Conservation (phyloP, 2,888 invertebrate species). For the Galerucella nymphaeae region DNA sequence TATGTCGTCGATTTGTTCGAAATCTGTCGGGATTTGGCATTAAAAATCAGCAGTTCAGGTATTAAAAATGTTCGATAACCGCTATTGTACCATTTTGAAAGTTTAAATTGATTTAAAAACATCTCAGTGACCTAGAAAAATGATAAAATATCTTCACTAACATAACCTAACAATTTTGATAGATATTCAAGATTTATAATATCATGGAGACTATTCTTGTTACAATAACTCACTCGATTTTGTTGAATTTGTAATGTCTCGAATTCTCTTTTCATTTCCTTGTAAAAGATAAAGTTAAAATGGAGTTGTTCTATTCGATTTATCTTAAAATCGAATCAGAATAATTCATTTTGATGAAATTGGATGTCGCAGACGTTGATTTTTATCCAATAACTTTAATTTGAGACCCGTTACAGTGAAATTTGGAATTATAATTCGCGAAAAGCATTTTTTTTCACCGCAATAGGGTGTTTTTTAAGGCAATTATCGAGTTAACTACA, state of each 20-base stretch:
- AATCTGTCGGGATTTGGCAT: background rate
- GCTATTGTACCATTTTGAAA: too few species aligned
- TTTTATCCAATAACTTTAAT: too few species aligned
- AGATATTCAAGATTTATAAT: background rate
- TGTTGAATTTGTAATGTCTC: background rate
- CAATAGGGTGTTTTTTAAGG: slow-evolving; percentile 1
- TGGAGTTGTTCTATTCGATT: background rate
- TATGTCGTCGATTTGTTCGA: slow-evolving; percentile 22
- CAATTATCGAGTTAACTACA: slow-evolving; percentile 7
- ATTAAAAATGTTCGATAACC: background rate
- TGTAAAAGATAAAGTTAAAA: background rate
- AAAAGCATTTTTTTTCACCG: slow-evolving; percentile 5
- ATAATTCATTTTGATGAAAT: background rate
- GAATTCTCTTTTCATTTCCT: background rate
- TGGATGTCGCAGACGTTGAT: background rate
- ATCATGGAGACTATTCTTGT: too few species aligned
- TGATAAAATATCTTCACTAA: too few species aligned
- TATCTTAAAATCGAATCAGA: background rate
- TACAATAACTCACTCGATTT: background rate
- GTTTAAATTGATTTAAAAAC: too few species aligned
- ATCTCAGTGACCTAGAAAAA: too few species aligned
- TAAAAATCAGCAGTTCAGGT: slow-evolving; percentile 3
- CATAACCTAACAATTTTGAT: too few species aligned
- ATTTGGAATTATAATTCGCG: too few species aligned
- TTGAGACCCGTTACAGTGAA: too few species aligned